Conservation (phyloP, 2,888 invertebrate genomes). For the Tethea ocularis region DNA sequence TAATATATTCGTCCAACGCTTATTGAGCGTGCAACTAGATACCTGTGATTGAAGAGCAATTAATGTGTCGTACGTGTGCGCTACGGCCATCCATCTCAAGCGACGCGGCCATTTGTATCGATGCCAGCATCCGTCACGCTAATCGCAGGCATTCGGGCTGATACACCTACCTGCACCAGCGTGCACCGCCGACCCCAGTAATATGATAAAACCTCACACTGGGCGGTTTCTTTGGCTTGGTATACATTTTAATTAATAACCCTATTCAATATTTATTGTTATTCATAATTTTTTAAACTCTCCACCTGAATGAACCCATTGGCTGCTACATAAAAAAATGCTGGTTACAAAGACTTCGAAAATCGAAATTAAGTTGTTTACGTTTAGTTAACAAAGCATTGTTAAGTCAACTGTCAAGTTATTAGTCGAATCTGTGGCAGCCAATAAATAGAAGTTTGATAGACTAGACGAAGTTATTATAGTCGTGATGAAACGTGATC, state of each 20-base stretch:
- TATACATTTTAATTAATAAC: too few species aligned
- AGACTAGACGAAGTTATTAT: constrained; percentile 66
- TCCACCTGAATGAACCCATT: too few species aligned
- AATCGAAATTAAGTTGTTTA: too few species aligned
- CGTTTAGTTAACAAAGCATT: neutral
- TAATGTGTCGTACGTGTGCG: constrained; percentile 53
- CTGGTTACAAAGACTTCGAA: too few species aligned
- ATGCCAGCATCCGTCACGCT: constrained; percentile 69
- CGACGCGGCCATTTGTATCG: constrained; percentile 71
- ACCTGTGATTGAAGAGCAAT: constrained; percentile 59
- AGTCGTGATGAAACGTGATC: constrained; percentile 75
- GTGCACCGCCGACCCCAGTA: constrained; percentile 18
- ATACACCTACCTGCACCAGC: constrained; percentile 69
- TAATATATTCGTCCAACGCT: constrained; percentile 9
- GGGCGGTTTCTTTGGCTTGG: too few species aligned
- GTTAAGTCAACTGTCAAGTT: constrained; percentile 28
- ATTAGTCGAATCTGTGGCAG: constrained; percentile 41
- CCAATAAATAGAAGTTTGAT: constrained; percentile 67
- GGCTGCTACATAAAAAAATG: too few species aligned
- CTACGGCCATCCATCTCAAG: constrained; percentile 65
- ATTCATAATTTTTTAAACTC: too few species aligned
- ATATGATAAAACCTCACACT: neutral
- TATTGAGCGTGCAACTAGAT: constrained; percentile 24
- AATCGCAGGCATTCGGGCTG: constrained; percentile 65
- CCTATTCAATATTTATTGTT: too few species aligned